Evolutionary conservation across 2,797 vertebrate genomes (phyloP), one percentile per base, ranked within the genome.

Genomic region (Steatocranus sp.): DNA sequence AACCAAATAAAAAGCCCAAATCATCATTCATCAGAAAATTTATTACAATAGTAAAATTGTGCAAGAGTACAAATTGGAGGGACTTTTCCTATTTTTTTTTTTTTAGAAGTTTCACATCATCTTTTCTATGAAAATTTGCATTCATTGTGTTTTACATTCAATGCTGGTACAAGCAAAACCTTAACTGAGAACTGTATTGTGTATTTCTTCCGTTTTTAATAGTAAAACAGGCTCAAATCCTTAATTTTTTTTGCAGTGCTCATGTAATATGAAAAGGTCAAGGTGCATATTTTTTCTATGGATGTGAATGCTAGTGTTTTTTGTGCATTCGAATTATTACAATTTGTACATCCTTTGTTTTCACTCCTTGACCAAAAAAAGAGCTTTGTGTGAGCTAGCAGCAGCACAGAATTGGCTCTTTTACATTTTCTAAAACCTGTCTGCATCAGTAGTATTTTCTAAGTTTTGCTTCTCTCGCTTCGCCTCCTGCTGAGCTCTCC

Each of bases 401-500:
- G 20, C 36, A 68, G 20, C 36, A 27, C 66, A 48, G 6, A 48
- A n/a, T 11, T 73, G 25, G 41, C 41, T 27, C 38, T 48, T 48
- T 27, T 73, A 30, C 46, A 12, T 48, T 73, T 73, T 73, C 25
- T 49, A 30, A 46, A 73, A 34, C 6, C 74, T 68, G 1, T 8
- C 25, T 46, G 14, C 34, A 12, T 63, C 51, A 68, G n/a, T 20
- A 8, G 7, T n/a, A 38, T 43, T 34, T 20, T 75, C 74, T 78
- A 87, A 2, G 82, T 11, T 5, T 80, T 75, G 1, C 20, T 58
- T 8, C 80, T 95, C 89, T 96, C 95, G 92, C 74, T 96, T 97
- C 0, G 94, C 95, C 61, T 98, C 97, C 78, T 97, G 96, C 78
- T 97, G 96, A 11, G 90, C 96, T 87, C 97, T 97, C 98, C 98